Conservation (phyloP, 2,888 invertebrate species). For the Cepaea hortensis region DNA sequence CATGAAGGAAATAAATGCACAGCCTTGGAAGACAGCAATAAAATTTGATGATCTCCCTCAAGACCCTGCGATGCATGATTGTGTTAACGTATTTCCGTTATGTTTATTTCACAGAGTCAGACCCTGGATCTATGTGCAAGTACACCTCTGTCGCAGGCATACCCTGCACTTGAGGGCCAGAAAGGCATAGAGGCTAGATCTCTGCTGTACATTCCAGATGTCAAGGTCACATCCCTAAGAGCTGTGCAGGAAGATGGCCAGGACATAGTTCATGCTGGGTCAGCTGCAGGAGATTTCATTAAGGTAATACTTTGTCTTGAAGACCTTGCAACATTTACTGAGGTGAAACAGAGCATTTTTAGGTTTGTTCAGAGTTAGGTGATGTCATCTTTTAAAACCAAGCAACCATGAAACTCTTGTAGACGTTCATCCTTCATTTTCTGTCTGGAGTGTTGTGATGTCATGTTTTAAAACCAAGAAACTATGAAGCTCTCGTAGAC, state of each 20-base stretch:
- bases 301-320: constrained; percentile 81
- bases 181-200: constrained; percentile 91
- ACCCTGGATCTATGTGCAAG: constrained; percentile 61
- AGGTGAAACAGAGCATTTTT: too few species aligned
- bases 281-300: constrained; percentile 91
- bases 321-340: too few species aligned
- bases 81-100: not conserved
- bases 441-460: too few species aligned
- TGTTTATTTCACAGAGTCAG: constrained; percentile 54
- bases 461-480: too few species aligned
- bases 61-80: not conserved
- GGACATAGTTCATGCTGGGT: constrained; percentile 96
- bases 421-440: too few species aligned
- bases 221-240: constrained; percentile 91
- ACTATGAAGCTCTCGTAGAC: too few species aligned
- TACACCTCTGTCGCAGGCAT: constrained; percentile 54
- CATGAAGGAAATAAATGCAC: too few species aligned
- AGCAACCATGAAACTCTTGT: too few species aligned
- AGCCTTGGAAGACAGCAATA: too few species aligned
- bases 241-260: constrained; percentile 95
- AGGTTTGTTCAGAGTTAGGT: too few species aligned
- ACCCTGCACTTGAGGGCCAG: constrained; percentile 87
- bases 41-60: too few species aligned
- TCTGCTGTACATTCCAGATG: constrained; percentile 85
- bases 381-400: too few species aligned